phyloP scores from a whole-genome alignment of 2,888 invertebrate species.

The Deilephila elpenor region DNA sequence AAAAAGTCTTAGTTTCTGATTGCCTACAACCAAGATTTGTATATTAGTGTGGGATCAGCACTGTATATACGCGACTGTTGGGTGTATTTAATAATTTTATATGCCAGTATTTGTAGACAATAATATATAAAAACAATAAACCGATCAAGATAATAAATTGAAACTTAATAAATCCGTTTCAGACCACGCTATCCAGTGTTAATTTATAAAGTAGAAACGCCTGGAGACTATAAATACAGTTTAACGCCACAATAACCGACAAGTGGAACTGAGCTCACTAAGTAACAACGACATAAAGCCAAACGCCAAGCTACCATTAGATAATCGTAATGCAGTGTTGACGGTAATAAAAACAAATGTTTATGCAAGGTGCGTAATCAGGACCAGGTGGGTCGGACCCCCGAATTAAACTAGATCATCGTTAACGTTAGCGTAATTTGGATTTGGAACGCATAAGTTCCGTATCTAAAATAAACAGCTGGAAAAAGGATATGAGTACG shows the following conservation, averaged over 20 bases:
- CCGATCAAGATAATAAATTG: too few species aligned
- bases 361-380: conserved; percentile 25
- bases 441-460: not conserved
- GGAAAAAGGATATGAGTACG: not conserved
- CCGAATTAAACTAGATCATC: conserved; percentile 31
- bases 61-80: too few species aligned
- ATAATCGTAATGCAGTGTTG: conserved; percentile 31
- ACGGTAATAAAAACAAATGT: conserved; percentile 48
- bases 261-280: conserved; percentile 23
- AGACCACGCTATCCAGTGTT: too few species aligned
- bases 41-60: too few species aligned
- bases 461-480: not conserved
- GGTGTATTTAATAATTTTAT: too few species aligned
- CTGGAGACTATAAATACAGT: conserved; percentile 14
- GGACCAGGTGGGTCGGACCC: conserved; percentile 31
- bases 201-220: too few species aligned
- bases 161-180: too few species aligned
- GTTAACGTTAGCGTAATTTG: conserved; percentile 28
- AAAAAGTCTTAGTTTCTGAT: too few species aligned
- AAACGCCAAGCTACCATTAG: conserved; percentile 29
- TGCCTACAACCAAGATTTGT: too few species aligned
- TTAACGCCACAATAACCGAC: conserved; percentile 1
- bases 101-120: too few species aligned
- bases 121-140: too few species aligned
- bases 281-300: conserved; percentile 28